Conservation (phyloP, 1,140 invertebrate genomes). For the Ips nitidus region DNA sequence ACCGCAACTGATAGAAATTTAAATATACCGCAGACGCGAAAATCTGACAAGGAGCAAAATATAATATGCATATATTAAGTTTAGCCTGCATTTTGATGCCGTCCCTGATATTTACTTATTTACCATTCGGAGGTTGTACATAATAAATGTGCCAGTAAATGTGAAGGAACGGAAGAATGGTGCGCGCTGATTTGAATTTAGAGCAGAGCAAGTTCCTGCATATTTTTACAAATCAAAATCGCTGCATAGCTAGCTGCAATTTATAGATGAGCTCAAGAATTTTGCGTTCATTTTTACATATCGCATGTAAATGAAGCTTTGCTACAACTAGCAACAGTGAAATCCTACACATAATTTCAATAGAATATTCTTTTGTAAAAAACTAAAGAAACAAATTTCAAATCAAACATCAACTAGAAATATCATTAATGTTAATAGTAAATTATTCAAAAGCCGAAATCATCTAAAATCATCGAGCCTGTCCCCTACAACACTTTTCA, state of each 20-base stretch:
- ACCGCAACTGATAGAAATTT: constrained; percentile 20
- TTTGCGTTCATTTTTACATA: neutral
- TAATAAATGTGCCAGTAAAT: constrained; percentile 24
- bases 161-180: constrained; percentile 24
- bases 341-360: no score
- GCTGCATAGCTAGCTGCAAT: constrained; percentile 11
- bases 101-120: constrained; percentile 23
- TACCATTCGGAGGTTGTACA: constrained; percentile 23
- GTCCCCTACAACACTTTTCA: no score
- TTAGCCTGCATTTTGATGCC: constrained; percentile 22
- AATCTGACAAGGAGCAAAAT: constrained; percentile 30
- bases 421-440: no score
- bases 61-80: constrained; percentile 30
- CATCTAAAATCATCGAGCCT: no score
- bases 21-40: constrained; percentile 17
- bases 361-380: no score
- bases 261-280: constrained; percentile 13
- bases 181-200: constrained; percentile 28
- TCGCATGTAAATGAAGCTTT: no score
- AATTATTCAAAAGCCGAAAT: no score
- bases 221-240: constrained; percentile 16
- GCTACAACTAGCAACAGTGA: no score
- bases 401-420: no score
- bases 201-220: constrained; percentile 5
- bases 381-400: no score